Conservation (phyloP, 92 coral and sea anemone species). For the Epizoanthus fatuus region DNA sequence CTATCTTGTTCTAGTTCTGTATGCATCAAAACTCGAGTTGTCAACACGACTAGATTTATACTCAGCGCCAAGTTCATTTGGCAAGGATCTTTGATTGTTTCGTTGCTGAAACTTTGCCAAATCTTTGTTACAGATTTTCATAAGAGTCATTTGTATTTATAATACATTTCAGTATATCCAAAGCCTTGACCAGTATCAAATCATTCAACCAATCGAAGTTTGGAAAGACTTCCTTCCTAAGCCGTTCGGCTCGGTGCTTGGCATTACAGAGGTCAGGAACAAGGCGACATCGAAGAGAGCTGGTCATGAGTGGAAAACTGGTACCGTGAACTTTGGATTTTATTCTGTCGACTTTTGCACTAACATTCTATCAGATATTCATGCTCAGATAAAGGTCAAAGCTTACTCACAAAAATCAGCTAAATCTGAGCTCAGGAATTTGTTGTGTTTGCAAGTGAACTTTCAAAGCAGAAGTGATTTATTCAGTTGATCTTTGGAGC, state of each 20-base stretch:
- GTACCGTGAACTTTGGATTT: constrained; percentile 26
- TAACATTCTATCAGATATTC: not conserved
- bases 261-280: no score
- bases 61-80: constrained; percentile 18
- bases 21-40: not conserved
- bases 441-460: not conserved
- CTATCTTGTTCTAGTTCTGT: not conserved
- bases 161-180: not conserved
- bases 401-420: not conserved
- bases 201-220: not conserved
- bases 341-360: not conserved
- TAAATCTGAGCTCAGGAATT: not conserved
- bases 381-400: not conserved
- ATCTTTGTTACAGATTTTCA: not conserved
- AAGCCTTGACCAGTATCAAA: not conserved
- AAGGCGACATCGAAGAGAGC: not conserved
- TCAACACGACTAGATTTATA: constrained; percentile 5
- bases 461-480: not conserved
- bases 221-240: constrained; percentile 22
- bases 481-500: constrained; percentile 12
- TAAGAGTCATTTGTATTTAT: not conserved
- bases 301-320: constrained; percentile 8
- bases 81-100: constrained; percentile 27
- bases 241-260: not conserved
- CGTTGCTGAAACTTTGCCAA: constrained; percentile 11